Evolutionary conservation across 2,797 vertebrate species (phyloP).

Genomic region (Crenichthys baileyi): DNA sequence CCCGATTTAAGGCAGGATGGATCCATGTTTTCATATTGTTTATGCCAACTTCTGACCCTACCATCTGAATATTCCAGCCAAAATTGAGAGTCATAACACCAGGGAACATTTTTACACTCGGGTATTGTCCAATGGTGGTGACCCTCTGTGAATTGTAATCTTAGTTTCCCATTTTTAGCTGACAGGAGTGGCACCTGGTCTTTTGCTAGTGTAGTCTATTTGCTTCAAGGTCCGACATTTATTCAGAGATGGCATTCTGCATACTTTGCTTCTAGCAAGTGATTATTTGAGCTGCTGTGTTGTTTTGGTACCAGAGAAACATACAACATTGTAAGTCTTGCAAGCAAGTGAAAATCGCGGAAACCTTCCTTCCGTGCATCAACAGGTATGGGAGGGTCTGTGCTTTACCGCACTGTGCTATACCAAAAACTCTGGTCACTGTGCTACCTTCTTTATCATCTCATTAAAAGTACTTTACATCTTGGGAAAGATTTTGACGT

Average conservation of each 20-base stretch:
- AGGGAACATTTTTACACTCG: background rate
- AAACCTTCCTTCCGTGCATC: background rate
- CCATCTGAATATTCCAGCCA: background rate
- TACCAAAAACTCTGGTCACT: background rate
- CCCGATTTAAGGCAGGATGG: background rate
- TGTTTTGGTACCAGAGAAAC: background rate
- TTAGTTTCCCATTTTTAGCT: background rate
- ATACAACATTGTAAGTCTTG: background rate
- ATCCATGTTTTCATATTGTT: background rate
- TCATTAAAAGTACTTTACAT: background rate
- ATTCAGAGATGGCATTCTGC: background rate
- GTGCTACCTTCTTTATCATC: background rate
- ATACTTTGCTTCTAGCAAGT: too few relatives aligned
- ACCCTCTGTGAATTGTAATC: background rate
- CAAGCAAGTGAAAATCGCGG: background rate
- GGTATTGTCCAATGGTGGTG: too few relatives aligned
- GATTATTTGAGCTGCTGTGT: background rate
- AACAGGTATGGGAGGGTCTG: background rate
- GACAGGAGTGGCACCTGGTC: background rate
- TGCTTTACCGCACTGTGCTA: background rate
- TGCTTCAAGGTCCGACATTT: background rate
- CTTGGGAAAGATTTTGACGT: background rate
- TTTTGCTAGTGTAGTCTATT: background rate
- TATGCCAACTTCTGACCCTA: background rate
- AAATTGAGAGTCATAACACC: background rate